phyloP scores from a whole-genome alignment of 2,797 vertebrate genomes.

The Rhynchotus rufescens region DNA sequence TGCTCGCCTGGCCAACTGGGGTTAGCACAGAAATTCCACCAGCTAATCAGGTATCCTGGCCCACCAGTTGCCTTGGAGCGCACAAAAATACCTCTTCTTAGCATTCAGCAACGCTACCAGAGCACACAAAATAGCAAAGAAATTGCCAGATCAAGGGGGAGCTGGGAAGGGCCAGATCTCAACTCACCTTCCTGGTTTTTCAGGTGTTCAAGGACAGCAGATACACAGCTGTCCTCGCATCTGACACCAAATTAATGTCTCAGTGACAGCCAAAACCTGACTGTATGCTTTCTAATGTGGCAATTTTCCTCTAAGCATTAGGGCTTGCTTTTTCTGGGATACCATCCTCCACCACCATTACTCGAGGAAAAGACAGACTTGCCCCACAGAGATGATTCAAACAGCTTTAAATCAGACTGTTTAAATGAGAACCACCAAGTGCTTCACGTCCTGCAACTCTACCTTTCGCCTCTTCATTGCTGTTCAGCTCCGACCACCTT shows the following conservation, averaged over 20 bases:
- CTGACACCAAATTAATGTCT: neutral
- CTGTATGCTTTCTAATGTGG: neutral
- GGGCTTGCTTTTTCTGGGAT: neutral
- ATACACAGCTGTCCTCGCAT: neutral
- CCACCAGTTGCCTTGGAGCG: neutral
- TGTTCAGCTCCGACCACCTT: neutral
- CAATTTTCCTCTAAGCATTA: neutral
- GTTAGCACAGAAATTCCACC: conserved; percentile 8
- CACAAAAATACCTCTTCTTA: neutral
- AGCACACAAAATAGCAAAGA: neutral
- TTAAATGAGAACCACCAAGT: fast-evolving
- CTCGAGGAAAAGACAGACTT: neutral
- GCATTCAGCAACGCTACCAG: neutral
- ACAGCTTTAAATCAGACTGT: neutral
- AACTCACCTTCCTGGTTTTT: neutral
- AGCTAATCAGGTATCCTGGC: conserved; percentile 7
- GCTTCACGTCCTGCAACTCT: neutral
- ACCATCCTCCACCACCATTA: neutral
- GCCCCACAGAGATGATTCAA: neutral
- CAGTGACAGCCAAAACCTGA: neutral
- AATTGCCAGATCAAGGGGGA: neutral
- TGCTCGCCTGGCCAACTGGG: conserved; percentile 23
- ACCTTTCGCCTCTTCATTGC: neutral
- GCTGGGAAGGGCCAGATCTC: neutral
- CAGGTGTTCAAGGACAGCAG: neutral